These are phyloP conservation scores for Tholera decimalis DNA, from an alignment of 2,888 invertebrate species.

Conservation along the genomic window DNA sequence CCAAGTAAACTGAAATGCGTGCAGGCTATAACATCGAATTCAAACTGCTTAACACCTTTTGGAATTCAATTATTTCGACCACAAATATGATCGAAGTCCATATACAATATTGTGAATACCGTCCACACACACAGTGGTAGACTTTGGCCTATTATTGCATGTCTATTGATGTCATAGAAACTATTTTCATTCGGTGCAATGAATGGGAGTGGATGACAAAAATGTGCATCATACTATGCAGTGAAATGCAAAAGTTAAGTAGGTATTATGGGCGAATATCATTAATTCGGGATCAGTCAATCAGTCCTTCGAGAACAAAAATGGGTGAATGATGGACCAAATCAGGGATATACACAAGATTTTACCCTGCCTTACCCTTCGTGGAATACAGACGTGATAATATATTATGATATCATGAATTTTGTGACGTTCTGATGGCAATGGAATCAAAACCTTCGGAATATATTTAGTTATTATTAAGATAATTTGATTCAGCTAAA, in stretches of 20 bases:
- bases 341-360: too few relatives aligned
- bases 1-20: too few relatives aligned
- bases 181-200: conserved; percentile 17
- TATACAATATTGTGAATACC: conserved; percentile 6
- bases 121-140: conserved; percentile 23
- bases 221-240: conserved; percentile 12
- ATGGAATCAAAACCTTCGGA: too few relatives aligned
- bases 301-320: neutral
- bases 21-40: conserved; percentile 29
- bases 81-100: conserved; percentile 10
- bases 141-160: conserved; percentile 35
- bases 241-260: conserved; percentile 3
- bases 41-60: neutral
- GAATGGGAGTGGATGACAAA: conserved; percentile 11
- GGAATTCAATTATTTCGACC: conserved; percentile 39
- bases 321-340: neutral
- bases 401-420: too few relatives aligned
- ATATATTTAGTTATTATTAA: too few relatives aligned
- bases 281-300: too few relatives aligned
- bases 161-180: conserved; percentile 21
- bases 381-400: too few relatives aligned
- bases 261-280: conserved; percentile 10
- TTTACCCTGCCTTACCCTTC: too few relatives aligned
- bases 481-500: too few relatives aligned
- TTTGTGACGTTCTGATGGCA: too few relatives aligned